phyloP scores from a whole-genome alignment of 2,797 vertebrate species.

The Acrossocheilus fasciatus region DNA sequence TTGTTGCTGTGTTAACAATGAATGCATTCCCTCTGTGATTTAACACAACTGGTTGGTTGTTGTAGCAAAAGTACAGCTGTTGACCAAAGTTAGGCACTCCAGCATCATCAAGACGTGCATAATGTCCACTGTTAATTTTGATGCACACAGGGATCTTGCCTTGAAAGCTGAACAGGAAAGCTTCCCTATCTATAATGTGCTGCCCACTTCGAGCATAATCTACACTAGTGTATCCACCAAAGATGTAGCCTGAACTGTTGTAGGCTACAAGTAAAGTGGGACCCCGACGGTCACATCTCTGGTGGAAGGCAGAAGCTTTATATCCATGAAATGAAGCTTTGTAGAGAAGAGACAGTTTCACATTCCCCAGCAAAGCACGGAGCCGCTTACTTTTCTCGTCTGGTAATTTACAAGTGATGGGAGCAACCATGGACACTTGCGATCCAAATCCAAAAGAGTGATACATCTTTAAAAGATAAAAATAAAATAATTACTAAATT shows the following conservation, averaged over 20 bases:
- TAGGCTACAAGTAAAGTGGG: constrained; percentile 73
- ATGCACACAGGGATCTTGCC: constrained; percentile 48
- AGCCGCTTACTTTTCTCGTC: no score
- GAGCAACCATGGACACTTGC: neutral
- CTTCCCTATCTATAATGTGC: constrained; percentile 55
- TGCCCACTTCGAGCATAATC: constrained; percentile 60
- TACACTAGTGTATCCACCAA: constrained; percentile 57
- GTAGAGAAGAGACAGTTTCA: no score
- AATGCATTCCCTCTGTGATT: constrained; percentile 39
- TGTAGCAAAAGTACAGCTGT: constrained; percentile 44
- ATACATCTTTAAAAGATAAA: neutral
- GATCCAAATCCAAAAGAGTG: neutral
- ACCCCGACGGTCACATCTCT: constrained; percentile 64
- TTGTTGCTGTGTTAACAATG: constrained; percentile 48
- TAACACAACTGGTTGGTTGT: neutral
- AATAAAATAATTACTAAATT: no score
- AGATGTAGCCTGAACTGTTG: constrained; percentile 57
- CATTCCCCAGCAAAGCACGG: no score
- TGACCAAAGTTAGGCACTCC: constrained; percentile 64
- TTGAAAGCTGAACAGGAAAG: constrained; percentile 69
- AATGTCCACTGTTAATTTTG: rapidly evolving
- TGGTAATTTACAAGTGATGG: constrained; percentile 7
- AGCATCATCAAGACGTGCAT: constrained; percentile 37
- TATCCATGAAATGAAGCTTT: no score
- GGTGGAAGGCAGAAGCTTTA: no score